These are phyloP conservation scores for Parasteatoda lunata DNA, from an alignment of 2,888 invertebrate genomes.

Conservation along the genomic window DNA sequence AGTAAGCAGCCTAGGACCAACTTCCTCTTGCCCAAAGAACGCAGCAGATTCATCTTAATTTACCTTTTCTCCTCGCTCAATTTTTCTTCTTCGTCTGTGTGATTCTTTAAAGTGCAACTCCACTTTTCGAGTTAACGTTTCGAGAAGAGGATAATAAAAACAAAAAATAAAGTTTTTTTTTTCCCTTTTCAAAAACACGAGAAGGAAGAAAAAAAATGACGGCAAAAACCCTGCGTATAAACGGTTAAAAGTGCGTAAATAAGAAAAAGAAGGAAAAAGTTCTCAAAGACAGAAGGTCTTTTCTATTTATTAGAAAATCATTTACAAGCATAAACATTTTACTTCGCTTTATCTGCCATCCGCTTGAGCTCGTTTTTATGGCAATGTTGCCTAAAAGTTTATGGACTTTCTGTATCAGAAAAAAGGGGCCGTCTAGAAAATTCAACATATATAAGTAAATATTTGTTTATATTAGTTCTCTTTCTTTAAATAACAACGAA, in stretches of 20 bases:
- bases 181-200: not conserved
- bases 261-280: constrained; percentile 25
- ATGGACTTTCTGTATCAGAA: constrained; percentile 22
- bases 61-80: constrained; percentile 10
- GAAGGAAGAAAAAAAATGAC: not conserved
- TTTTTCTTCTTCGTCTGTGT: not conserved
- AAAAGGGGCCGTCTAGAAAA: constrained; percentile 31
- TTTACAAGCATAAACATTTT: constrained; percentile 67
- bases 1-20: constrained; percentile 8
- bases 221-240: not conserved
- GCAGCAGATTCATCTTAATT: constrained; percentile 60
- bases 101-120: not conserved
- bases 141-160: not conserved
- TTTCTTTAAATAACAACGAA: too few species aligned
- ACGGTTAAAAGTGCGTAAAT: not conserved
- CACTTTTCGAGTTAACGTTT: not conserved
- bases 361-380: constrained; percentile 51
- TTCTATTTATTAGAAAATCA: constrained; percentile 68
- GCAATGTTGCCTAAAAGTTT: constrained; percentile 57
- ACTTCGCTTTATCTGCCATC: constrained; percentile 54
- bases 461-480: too few species aligned
- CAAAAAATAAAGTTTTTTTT: not conserved
- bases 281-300: constrained; percentile 52
- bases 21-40: constrained; percentile 32
- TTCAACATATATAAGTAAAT: not conserved